A percentile compares a stretch with the other conserved stretches of the same genome.
phyloP scores from a whole-genome alignment of 2,113 vertebrate species.

The Alligator sinensis region DNA sequence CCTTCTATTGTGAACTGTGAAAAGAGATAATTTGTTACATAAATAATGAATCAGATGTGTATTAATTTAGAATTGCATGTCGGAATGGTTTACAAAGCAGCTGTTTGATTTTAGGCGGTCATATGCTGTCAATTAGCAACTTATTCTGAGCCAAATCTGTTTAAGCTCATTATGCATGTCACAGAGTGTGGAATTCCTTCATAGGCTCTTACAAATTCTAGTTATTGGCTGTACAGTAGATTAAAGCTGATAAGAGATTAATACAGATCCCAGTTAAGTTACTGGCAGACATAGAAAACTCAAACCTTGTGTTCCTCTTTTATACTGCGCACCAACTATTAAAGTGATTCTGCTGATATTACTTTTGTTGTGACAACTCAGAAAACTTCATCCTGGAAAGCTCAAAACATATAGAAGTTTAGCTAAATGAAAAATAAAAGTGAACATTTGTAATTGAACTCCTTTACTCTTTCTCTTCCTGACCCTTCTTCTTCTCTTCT shows the following conservation, averaged over 20 bases:
- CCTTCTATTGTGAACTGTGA: constrained; percentile 55
- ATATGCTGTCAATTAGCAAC: constrained; percentile 64
- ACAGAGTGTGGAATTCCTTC: constrained; percentile 54
- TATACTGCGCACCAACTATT: constrained; percentile 17
- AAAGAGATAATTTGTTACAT: constrained; percentile 70
- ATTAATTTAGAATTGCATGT: constrained; percentile 64
- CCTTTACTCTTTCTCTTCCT: neutral
- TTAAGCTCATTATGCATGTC: constrained; percentile 60
- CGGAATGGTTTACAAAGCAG: constrained; percentile 54
- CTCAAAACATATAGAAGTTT: neutral
- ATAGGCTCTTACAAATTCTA: constrained; percentile 44
- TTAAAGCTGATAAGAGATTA: constrained; percentile 48
- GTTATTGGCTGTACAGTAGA: constrained; percentile 22
- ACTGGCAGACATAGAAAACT: neutral
- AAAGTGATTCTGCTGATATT: constrained; percentile 47
- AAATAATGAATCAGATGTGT: constrained; percentile 75
- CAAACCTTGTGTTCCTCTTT: neutral
- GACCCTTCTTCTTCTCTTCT: neutral
- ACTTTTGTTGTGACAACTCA: neutral
- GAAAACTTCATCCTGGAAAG: neutral
- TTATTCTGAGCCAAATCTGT: constrained; percentile 51
- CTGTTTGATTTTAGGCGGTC: constrained; percentile 65
- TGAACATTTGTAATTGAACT: neutral
- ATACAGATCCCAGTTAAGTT: constrained; percentile 47
- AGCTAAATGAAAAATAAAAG: neutral